Base-by-base conservation (phyloP, 2,113 vertebrate species). In the Caranx ignobilis region DNA sequence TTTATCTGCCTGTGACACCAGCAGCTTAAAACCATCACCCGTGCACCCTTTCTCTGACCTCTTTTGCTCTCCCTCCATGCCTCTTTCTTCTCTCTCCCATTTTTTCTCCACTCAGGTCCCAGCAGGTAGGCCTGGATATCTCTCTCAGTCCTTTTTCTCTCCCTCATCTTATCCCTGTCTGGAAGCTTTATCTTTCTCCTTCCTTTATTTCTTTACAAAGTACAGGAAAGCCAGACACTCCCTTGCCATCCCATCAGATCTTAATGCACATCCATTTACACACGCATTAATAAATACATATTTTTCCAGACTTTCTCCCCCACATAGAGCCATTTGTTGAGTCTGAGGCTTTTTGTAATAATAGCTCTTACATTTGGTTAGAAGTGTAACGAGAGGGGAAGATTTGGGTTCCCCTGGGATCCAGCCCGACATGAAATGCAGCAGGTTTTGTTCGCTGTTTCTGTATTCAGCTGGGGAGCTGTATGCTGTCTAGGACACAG, bases 21-120 rank as follows among this genome's bases (percentile, higher is more conserved):
- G 82, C 82, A 82, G 87, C 89, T 92, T 90, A 85, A 86, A 83
- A 77, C 81, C 85, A 87, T 90, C 91, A 91, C 87, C 84, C 89
- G 77, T 10, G 54, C 70, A 84, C 81, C 80, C 80, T 76, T 82
- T 65, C 75, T 74, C 60, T 85, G 91, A 87, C 87, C 90, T 87
- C 65, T 37, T 78, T 83, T 66, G 41, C 75, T 76, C 57, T 72
- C 68, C 63, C 73, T 67, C 69, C 50, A 62, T 76, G 26, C 69
- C 70, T 55, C 62, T 80, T 52, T 83, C 71, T 83, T 77, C 68
- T 68, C n/a, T 48, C 57, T 45, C 57, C 63, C 69, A 62, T 85
- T 83, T 70, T 39, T 43, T 43, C n/a, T 39, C 59, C 54, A 59
- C 83, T 74, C 26, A 6, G 68, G 75, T 87, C 78, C 67, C 79